A percentile compares a stretch with the other conserved stretches of the same genome.
These are phyloP conservation scores for Diabrotica balteata DNA, from an alignment of 2,888 invertebrate genomes.

Conservation along the genomic window DNA sequence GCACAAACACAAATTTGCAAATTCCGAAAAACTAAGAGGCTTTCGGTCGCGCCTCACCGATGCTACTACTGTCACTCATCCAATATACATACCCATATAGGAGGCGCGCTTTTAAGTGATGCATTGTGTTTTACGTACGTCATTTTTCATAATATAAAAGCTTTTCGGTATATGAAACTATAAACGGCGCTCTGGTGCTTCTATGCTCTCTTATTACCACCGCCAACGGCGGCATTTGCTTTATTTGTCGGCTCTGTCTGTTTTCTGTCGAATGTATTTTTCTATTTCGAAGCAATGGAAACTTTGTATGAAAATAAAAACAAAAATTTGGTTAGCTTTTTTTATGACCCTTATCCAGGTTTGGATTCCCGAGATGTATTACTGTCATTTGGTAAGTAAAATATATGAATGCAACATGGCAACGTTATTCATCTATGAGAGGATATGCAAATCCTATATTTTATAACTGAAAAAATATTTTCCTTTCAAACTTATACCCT, in stretches of 20 bases:
- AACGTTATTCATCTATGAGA: too few species aligned
- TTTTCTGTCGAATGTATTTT: neutral
- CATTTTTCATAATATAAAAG: constrained; percentile 30
- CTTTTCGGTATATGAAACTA: constrained; percentile 31
- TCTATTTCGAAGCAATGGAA: neutral
- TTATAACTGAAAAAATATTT: too few species aligned
- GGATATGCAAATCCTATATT: too few species aligned
- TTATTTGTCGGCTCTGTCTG: neutral
- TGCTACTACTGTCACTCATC: constrained; percentile 29
- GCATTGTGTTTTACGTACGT: constrained; percentile 30
- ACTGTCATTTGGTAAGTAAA: too few species aligned
- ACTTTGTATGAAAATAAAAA: neutral
- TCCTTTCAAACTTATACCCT: too few species aligned
- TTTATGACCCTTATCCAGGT: too few species aligned
- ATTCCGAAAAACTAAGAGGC: constrained; percentile 9
- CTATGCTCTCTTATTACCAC: neutral
- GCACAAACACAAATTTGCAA: neutral
- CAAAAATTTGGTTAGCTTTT: too few species aligned
- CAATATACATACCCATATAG: constrained; percentile 14
- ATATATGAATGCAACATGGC: too few species aligned
- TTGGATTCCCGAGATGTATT: too few species aligned
- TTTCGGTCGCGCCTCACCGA: constrained; percentile 3
- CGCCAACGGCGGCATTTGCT: neutral
- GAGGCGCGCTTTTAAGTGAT: constrained; percentile 29
- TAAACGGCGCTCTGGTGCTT: constrained; percentile 8